Evolutionary conservation across 2,113 vertebrate genomes (phyloP).

Genomic region (Empidonax traillii): DNA sequence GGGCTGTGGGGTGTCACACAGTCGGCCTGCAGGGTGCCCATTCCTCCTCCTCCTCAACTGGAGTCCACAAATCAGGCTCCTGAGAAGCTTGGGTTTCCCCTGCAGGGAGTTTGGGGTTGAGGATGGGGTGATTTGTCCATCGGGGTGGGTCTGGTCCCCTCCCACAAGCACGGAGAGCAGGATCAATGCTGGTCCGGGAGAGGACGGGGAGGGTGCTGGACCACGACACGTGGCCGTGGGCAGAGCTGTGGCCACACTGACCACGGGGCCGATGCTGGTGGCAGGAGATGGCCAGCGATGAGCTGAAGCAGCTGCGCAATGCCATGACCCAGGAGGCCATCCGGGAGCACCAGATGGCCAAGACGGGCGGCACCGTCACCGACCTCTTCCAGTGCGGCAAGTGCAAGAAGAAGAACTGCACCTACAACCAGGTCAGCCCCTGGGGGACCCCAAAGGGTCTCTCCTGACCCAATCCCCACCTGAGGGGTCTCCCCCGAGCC

Average conservation of each 20-base stretch:
- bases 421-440: conserved; percentile 85
- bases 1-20: neutral
- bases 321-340: conserved; percentile 96
- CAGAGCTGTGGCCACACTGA: neutral
- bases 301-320: conserved; percentile 89
- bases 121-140: neutral
- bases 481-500: fast-evolving
- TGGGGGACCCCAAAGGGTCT: neutral
- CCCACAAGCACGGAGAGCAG: neutral
- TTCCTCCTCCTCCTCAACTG: neutral
- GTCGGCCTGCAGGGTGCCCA: neutral
- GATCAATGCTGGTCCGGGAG: neutral
- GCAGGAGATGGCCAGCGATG: conserved; percentile 98
- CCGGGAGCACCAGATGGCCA: conserved; percentile 98
- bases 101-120: neutral
- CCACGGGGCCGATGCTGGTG: neutral
- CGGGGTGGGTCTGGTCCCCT: neutral
- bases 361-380: conserved; percentile 90
- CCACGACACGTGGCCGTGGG: fast-evolving
- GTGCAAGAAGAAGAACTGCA: conserved; percentile 97
- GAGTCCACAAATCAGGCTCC: neutral
- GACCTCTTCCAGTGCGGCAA: conserved; percentile 95
- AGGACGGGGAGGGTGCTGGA: neutral
- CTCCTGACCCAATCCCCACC: fast-evolving
- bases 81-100: neutral